Evolutionary conservation across 2,113 vertebrate species (phyloP), one percentile per base, ranked within the genome.

Genomic region (Carlito syrichta): DNA sequence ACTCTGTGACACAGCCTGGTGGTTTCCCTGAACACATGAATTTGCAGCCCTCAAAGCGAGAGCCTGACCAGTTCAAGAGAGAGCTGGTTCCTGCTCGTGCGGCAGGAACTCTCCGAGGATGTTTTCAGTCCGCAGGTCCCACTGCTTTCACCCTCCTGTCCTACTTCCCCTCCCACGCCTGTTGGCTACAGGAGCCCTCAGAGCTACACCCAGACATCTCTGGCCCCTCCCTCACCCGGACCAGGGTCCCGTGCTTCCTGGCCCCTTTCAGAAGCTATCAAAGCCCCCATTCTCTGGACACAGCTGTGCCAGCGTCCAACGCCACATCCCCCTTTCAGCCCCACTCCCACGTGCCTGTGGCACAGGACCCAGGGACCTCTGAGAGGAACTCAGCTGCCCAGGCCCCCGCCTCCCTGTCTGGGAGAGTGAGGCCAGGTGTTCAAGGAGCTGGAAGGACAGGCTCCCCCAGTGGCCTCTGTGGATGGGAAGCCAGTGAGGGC

Each of bases 281-380:
- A 97, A 98, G 95, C 93, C 93, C 88, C 91, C 86, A 96, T 98
- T 97, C 95, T 97, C 93, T 25, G 38, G 19, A 30, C 93, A 91
- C 90, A 96, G 94, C 97, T 94, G 94, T 89, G 73, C 81, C 45
- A 87, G 66, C 3, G 4, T 58, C 68, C 62, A 69, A 56, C 7
- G 0, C 52, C 1, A 19, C 22, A 13, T 60, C 4, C 73, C 66
- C 12, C 60, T 45, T 43, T 32, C 74, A 48, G 74, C 22, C 71
- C 23, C 43, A 8, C 43, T 52, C 35, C 76, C 63, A 45, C 1
- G 3, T 25, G 66, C 91, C 63, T 9, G 5, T 16, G 45, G 84
- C 74, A 20, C 16, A 68, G 94, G 77, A 66, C 79, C 95, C 96
- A 93, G 92, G 87, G 50, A 74, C 68, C 68, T 92, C 43, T 3